Conservation (phyloP, 2,797 vertebrate species). For the Tapirus indicus region DNA sequence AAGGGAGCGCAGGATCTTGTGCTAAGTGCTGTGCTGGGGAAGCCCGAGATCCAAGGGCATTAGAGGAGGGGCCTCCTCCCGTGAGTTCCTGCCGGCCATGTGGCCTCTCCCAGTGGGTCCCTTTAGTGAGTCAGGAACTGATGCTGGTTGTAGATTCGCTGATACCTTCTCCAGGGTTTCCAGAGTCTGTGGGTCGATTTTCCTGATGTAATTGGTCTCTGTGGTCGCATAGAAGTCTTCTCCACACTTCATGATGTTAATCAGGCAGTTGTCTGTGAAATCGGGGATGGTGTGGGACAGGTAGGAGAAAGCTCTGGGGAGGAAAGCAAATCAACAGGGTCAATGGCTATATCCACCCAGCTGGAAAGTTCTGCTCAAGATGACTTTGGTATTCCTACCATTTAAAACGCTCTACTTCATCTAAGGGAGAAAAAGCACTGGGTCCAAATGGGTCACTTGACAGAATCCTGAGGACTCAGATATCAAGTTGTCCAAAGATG, state of each 20-base stretch:
- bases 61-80: not conserved
- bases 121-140: not conserved
- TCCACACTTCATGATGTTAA: constrained; percentile 96
- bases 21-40: too few relatives aligned
- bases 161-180: constrained; percentile 94
- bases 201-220: constrained; percentile 96
- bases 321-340: not conserved
- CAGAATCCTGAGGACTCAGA: not conserved
- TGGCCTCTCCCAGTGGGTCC: not conserved
- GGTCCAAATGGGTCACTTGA: not conserved
- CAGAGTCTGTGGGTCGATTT: constrained; percentile 93
- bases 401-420: not conserved
- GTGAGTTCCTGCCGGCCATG: not conserved
- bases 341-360: not conserved
- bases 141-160: not conserved
- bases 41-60: not conserved
- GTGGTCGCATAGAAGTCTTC: constrained; percentile 94
- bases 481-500: not conserved
- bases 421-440: not conserved
- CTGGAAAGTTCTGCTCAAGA: not conserved
- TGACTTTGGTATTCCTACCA: not conserved
- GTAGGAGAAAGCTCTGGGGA: constrained; percentile 92
- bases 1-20: not conserved
- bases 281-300: constrained; percentile 93
- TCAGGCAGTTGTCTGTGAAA: constrained; percentile 98